Conservation (phyloP, 2,113 vertebrate species). For the Trichomycterus rosablanca region DNA sequence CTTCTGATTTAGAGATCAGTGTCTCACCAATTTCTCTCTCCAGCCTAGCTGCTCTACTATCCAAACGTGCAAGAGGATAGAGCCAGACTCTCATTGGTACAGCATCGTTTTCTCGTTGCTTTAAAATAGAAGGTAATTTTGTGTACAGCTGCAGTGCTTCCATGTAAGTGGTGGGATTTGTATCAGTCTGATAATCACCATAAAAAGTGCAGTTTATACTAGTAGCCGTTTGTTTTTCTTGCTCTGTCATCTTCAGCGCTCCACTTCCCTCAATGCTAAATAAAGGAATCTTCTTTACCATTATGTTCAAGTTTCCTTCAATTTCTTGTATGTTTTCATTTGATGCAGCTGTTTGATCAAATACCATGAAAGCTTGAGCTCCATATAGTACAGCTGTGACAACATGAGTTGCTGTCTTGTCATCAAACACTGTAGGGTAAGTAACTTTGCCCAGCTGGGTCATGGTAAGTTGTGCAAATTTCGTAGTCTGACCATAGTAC, state of each 20-base stretch:
- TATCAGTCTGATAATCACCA: conserved; percentile 49
- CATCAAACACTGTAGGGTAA: conserved; percentile 22
- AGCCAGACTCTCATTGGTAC: conserved; percentile 61
- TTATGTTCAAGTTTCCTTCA: conserved; percentile 31
- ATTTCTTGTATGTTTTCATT: conserved; percentile 40
- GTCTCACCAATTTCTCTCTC: conserved; percentile 45
- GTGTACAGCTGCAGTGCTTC: conserved; percentile 54
- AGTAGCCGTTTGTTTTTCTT: not conserved
- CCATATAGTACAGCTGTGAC: conserved; percentile 20
- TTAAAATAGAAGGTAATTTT: conserved; percentile 39
- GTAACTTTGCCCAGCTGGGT: conserved; percentile 49
- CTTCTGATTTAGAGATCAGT: conserved; percentile 31
- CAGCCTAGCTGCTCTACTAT: conserved; percentile 47
- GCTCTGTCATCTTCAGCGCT: conserved; percentile 19
- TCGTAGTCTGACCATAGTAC: conserved; percentile 48
- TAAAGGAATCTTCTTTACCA: conserved; percentile 30
- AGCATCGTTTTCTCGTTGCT: conserved; percentile 33
- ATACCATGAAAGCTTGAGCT: conserved; percentile 26
- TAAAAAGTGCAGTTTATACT: conserved; percentile 50
- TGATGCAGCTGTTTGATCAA: not conserved
- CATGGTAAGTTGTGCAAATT: conserved; percentile 51
- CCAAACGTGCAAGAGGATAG: conserved; percentile 50
- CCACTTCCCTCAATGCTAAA: conserved; percentile 28
- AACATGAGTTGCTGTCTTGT: conserved; percentile 28
- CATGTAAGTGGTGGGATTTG: conserved; percentile 40